Percentiles rank a stretch among this genome's conserved stretches.
These are phyloP conservation scores for Drosophila niveifrons DNA, from an alignment of 2,888 invertebrate genomes.

Conservation along the genomic window DNA sequence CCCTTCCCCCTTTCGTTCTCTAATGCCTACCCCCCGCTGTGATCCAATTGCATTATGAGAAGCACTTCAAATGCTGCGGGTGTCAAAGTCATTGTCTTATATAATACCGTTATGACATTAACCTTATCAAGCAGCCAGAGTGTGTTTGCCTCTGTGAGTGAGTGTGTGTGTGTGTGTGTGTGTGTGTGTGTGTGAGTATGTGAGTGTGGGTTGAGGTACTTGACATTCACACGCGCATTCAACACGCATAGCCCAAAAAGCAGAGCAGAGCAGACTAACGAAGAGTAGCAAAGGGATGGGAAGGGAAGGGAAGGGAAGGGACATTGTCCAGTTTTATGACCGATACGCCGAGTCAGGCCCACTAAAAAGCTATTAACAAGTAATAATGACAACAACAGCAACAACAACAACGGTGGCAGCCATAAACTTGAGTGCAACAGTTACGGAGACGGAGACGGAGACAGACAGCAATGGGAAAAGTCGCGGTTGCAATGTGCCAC, in stretches of 20 bases:
- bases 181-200: constrained; percentile 10
- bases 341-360: constrained; percentile 57
- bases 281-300: not conserved
- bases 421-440: constrained; percentile 44
- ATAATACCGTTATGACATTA: constrained; percentile 73
- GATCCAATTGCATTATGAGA: constrained; percentile 43
- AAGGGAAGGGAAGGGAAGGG: constrained; percentile 8
- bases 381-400: constrained; percentile 70
- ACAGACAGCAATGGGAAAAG: constrained; percentile 50
- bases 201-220: constrained; percentile 60
- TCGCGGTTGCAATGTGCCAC: constrained; percentile 73
- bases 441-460: constrained; percentile 20
- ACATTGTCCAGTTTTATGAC: constrained; percentile 66
- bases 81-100: constrained; percentile 73
- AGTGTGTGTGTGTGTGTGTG: constrained; percentile 1
- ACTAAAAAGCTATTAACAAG: constrained; percentile 77
- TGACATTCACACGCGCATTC: constrained; percentile 69
- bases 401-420: constrained; percentile 30
- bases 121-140: constrained; percentile 63
- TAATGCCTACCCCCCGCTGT: not conserved
- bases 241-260: constrained; percentile 35
- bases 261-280: constrained; percentile 2
- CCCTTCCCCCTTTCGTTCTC: not conserved
- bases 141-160: not conserved
- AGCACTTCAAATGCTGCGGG: constrained; percentile 58